A percentile compares a stretch with the other conserved stretches of the same genome.
Conservation (phyloP, 2,888 invertebrate genomes). For the Hedya salicella region DNA sequence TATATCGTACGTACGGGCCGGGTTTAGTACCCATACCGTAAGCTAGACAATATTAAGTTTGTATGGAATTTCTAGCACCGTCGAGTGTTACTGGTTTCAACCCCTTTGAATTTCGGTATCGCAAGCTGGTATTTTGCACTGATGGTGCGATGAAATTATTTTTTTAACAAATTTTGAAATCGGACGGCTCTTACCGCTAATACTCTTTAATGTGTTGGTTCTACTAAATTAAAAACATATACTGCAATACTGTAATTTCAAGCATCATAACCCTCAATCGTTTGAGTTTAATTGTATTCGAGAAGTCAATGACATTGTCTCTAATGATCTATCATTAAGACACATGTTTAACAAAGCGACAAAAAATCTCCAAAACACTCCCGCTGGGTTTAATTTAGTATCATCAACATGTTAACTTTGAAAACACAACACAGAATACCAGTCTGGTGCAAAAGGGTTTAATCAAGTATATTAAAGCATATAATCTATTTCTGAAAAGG, state of each 20-base stretch:
- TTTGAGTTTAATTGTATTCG: too few species aligned
- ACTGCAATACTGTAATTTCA: too few species aligned
- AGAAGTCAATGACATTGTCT: constrained; percentile 9
- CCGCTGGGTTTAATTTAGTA: constrained; percentile 37
- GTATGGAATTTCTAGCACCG: constrained; percentile 73
- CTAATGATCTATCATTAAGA: constrained; percentile 16
- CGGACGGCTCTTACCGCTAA: constrained; percentile 48
- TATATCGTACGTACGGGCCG: constrained; percentile 66
- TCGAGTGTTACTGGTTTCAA: constrained; percentile 48
- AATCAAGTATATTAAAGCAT: not conserved
- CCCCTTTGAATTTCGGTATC: constrained; percentile 47
- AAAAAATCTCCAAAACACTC: constrained; percentile 26
- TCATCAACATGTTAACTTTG: constrained; percentile 28
- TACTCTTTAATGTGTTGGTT: constrained; percentile 39
- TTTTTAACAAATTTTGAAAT: constrained; percentile 65
- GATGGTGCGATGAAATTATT: constrained; percentile 74
- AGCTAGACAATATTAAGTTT: constrained; percentile 80
- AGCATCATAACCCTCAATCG: too few species aligned
- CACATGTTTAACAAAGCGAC: not conserved
- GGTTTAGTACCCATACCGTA: constrained; percentile 73
- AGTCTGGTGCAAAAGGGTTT: not conserved
- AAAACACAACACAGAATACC: constrained; percentile 4
- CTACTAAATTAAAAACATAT: constrained; percentile 15
- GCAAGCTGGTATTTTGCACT: constrained; percentile 52
- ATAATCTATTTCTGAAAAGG: not conserved